A percentile compares a stretch with the other conserved stretches of the same genome.
Conservation (phyloP, 1,140 invertebrate genomes). For the Sycobia sp. region DNA sequence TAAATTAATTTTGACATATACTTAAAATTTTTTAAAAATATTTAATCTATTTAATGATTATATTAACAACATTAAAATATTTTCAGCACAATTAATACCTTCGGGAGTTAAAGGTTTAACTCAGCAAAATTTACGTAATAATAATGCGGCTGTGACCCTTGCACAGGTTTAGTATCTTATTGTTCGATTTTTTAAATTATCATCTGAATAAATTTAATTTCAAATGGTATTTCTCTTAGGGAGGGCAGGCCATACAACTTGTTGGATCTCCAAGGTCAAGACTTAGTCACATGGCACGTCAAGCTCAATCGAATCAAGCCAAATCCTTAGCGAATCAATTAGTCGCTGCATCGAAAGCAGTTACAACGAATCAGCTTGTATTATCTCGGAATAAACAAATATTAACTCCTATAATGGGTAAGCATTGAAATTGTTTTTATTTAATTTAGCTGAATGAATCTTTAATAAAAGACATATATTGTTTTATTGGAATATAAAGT, state of each 20-base stretch:
- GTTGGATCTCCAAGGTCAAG: constrained; percentile 66
- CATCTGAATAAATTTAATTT: background rate
- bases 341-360: constrained; percentile 57
- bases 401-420: constrained; percentile 67
- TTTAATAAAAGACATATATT: background rate
- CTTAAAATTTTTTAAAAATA: constrained; percentile 2
- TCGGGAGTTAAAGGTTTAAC: constrained; percentile 68
- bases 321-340: constrained; percentile 58
- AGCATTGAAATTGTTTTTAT: constrained; percentile 40
- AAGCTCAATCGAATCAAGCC: constrained; percentile 61
- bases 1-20: constrained; percentile 6
- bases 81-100: constrained; percentile 70
- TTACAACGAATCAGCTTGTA: constrained; percentile 62
- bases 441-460: no score
- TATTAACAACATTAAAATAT: background rate
- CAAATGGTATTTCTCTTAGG: constrained; percentile 38
- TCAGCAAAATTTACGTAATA: constrained; percentile 66
- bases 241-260: constrained; percentile 64
- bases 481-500: constrained; percentile 28
- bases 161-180: constrained; percentile 48
- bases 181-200: background rate
- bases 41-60: background rate
- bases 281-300: constrained; percentile 62
- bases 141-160: constrained; percentile 54
- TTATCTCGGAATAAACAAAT: constrained; percentile 66